These are phyloP conservation scores for Nerophis ophidion DNA, from an alignment of 2,113 vertebrate genomes.

Conservation along the genomic window DNA sequence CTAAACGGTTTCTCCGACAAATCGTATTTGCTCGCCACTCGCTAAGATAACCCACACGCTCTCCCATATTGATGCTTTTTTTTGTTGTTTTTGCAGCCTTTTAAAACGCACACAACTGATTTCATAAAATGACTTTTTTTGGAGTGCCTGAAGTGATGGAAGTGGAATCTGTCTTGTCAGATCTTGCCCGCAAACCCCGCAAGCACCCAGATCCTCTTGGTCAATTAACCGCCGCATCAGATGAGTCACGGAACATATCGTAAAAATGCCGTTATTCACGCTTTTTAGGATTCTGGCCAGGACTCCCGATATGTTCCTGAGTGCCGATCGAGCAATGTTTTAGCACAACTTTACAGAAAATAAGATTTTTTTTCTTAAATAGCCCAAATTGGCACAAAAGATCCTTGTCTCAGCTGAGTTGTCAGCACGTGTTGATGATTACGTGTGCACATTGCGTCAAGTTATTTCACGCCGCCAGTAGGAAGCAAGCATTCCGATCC, in stretches of 20 bases:
- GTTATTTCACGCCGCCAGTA: slow-evolving; percentile 28
- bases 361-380: background rate
- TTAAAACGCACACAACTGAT: slow-evolving; percentile 6
- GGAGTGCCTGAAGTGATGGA: slow-evolving; percentile 35
- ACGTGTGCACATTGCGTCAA: slow-evolving; percentile 31
- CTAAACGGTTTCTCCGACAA: slow-evolving; percentile 8
- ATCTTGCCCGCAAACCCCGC: slow-evolving; percentile 53
- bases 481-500: slow-evolving; percentile 26
- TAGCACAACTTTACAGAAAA: background rate
- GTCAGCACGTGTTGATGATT: background rate
- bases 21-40: slow-evolving; percentile 6
- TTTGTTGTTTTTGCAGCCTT: slow-evolving; percentile 34
- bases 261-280: background rate
- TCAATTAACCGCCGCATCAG: slow-evolving; percentile 45
- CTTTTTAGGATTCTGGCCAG: background rate
- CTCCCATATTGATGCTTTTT: slow-evolving; percentile 40
- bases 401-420: background rate
- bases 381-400: too few relatives aligned
- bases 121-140: slow-evolving; percentile 30
- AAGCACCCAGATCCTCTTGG: slow-evolving; percentile 38
- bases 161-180: slow-evolving; percentile 48
- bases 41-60: slow-evolving; percentile 22
- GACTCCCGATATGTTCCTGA: background rate
- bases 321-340: background rate
- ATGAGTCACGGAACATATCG: slow-evolving; percentile 37